Conservation (phyloP, 2,797 vertebrate species). For the Bradypodion pumilum region DNA sequence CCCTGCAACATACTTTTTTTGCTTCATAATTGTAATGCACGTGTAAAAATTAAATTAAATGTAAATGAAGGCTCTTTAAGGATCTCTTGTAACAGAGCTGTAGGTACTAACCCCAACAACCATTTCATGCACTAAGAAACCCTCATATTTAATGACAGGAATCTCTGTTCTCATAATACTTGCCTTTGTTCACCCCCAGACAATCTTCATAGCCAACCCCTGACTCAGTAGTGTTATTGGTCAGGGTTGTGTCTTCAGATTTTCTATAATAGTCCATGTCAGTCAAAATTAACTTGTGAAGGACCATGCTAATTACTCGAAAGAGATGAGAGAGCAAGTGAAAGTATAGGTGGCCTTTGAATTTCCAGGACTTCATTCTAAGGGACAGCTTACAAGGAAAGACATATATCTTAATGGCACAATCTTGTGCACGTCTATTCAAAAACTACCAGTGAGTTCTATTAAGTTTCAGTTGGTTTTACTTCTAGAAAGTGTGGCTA, state of each 20-base stretch:
- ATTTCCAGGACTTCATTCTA: not conserved
- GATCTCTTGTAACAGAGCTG: constrained; percentile 66
- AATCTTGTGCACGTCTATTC: not conserved
- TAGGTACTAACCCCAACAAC: constrained; percentile 58
- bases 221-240: constrained; percentile 34
- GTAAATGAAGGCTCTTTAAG: constrained; percentile 63
- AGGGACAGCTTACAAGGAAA: not conserved
- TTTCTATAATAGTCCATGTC: constrained; percentile 38
- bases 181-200: constrained; percentile 43
- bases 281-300: constrained; percentile 38
- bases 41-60: constrained; percentile 49
- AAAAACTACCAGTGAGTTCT: not conserved
- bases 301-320: not conserved
- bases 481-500: not conserved
- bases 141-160: constrained; percentile 37
- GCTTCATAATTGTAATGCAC: constrained; percentile 68
- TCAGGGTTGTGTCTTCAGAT: constrained; percentile 21
- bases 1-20: constrained; percentile 71
- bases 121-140: constrained; percentile 56
- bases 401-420: not conserved
- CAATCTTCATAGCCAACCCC: constrained; percentile 48
- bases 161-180: constrained; percentile 41
- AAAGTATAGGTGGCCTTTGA: no score
- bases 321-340: not conserved
- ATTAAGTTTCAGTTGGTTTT: not conserved